Evolutionary conservation across 1,140 invertebrate species (phyloP).

Genomic region (Manduca sexta): DNA sequence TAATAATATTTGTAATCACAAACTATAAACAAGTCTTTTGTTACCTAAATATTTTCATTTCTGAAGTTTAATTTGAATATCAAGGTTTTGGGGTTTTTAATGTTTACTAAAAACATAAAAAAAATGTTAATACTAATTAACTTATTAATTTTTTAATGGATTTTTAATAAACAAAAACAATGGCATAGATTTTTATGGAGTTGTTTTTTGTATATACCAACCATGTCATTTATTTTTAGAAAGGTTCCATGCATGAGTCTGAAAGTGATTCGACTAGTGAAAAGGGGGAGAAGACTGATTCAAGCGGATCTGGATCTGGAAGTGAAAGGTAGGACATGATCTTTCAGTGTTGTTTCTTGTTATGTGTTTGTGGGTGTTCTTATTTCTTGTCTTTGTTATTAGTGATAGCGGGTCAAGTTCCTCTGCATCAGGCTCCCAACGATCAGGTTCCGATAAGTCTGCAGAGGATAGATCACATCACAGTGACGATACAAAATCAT

Average conservation of each 20-base stretch:
- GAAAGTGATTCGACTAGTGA: constrained; percentile 79
- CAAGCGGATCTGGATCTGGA: constrained; percentile 74
- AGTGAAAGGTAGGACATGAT: constrained; percentile 49
- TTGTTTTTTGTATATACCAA: neutral
- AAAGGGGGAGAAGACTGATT: constrained; percentile 72
- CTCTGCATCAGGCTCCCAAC: constrained; percentile 60
- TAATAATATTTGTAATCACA: too few species aligned
- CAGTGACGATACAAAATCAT: constrained; percentile 58
- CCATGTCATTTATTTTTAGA: constrained; percentile 64
- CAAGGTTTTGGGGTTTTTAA: too few species aligned
- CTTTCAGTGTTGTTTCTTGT: neutral
- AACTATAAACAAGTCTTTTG: too few species aligned
- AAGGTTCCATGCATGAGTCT: constrained; percentile 76
- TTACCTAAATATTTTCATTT: too few species aligned
- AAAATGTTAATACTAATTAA: too few species aligned
- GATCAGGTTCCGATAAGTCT: constrained; percentile 77
- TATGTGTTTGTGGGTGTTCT: neutral
- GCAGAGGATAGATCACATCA: constrained; percentile 43
- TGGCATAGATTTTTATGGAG: too few species aligned
- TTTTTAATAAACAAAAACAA: too few species aligned
- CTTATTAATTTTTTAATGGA: too few species aligned
- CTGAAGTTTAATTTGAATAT: too few species aligned
- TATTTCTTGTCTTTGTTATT: constrained; percentile 5
- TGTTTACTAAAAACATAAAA: too few species aligned
- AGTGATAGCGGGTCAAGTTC: constrained; percentile 63